Conservation (phyloP, 2,113 vertebrate genomes). For the Hydrolagus affinis region DNA sequence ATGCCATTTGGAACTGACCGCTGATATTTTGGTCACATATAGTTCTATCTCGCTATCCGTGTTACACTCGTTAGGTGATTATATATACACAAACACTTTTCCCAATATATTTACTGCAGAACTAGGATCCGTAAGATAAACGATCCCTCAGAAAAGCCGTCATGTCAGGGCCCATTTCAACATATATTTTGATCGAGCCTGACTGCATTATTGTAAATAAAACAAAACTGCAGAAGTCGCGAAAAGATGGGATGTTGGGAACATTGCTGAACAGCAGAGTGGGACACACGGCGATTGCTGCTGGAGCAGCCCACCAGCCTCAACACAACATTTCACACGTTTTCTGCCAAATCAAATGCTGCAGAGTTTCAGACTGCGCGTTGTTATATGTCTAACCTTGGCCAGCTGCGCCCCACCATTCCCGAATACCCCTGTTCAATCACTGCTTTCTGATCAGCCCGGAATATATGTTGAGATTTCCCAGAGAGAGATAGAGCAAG, state of each 20-base stretch:
- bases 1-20: background rate
- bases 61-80: too few relatives aligned
- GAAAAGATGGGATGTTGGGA: background rate
- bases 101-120: too few relatives aligned
- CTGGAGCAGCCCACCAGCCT: background rate
- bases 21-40: background rate
- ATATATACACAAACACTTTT: too few relatives aligned
- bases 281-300: background rate
- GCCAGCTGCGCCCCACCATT: background rate
- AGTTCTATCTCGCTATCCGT: too few relatives aligned
- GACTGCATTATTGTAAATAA: background rate
- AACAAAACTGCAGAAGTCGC: background rate
- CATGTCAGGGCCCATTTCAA: background rate
- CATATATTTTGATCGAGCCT: background rate
- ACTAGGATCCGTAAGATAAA: too few relatives aligned
- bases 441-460: background rate
- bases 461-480: background rate
- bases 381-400: background rate
- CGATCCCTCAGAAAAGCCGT: too few relatives aligned
- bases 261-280: too few relatives aligned
- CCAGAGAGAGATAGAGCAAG: background rate
- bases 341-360: too few relatives aligned
- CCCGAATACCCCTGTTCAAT: background rate
- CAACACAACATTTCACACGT: background rate
- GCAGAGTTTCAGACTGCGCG: background rate